Base-by-base conservation (phyloP, 2,113 vertebrate genomes). In the Dendropsophus ebraccatus region DNA sequence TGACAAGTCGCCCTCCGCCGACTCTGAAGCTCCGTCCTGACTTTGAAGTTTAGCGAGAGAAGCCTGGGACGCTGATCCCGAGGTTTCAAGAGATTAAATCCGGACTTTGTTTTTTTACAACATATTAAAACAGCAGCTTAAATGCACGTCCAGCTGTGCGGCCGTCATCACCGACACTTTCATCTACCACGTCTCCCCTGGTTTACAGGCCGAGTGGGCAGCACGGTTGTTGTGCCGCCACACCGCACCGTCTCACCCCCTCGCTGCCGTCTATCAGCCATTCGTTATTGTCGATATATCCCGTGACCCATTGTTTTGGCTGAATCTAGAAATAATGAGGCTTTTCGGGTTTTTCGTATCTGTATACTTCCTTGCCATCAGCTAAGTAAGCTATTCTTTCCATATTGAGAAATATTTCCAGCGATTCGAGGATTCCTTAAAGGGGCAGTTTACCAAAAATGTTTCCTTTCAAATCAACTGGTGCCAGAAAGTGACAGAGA, bases 1-100 rank as follows among this genome's bases (percentile, higher is more conserved):
- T 72, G 49, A 83, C 62, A 62, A 84, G 72, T 35, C 49, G 86
- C 91, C 92, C 91, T 92, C 90, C 90, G 91, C 88, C 84, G 90
- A 90, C 90, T 89, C 86, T 89, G 90, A 90, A 92, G 88, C 88
- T 92, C 88, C 91, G 92, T 87, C 88, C 90, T 88, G 87, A 84
- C 93, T 95, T 95, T 95, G 94, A 94, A 93, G 91, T 93, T 92
- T 93, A 93, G 50, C 90, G 87, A 84, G 86, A 92, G 8, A 94
- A 95, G 94, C 91, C 92, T 92, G 90, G 92, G 91, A 89, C 90
- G 93, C 89, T 92, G 91, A 93, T 91, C 89, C 92, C 92, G 92
- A 92, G 90, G 93, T 94, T 93, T 92, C 88, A 89, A 90, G 91
- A 94, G 92, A 93, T 94, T 95, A 93, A 93, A 91, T 91, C 92